Evolutionary conservation across 2,797 vertebrate species (phyloP).

Genomic region (Picus viridis): DNA sequence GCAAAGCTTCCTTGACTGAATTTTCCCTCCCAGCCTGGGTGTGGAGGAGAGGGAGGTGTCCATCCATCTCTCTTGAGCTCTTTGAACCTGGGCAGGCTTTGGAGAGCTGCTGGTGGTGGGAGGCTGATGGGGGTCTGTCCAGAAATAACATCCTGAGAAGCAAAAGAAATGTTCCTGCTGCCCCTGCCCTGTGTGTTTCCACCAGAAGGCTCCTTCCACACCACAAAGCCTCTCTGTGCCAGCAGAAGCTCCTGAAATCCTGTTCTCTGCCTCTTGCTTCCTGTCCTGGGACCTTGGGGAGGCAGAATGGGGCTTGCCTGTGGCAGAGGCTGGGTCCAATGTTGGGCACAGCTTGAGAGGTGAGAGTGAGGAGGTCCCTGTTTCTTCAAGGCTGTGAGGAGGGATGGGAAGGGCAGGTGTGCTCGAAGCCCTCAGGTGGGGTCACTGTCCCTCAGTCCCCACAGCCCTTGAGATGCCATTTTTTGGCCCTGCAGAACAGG

Average conservation of each 20-base stretch:
- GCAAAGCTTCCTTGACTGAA: neutral
- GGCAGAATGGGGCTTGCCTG: neutral
- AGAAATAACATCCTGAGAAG: neutral
- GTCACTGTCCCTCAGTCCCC: fast-evolving
- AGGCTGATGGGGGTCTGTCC: neutral
- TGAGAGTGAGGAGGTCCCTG: fast-evolving
- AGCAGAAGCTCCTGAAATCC: neutral
- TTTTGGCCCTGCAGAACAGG: fast-evolving
- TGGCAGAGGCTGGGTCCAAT: fast-evolving
- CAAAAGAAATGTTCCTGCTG: neutral
- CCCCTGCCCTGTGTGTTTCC: fast-evolving
- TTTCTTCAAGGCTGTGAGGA: neutral
- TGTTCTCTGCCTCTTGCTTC: neutral
- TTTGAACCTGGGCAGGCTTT: neutral
- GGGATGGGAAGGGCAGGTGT: fast-evolving
- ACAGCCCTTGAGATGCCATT: fast-evolving
- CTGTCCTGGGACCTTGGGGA: neutral
- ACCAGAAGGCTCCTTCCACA: neutral
- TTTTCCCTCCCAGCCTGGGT: fast-evolving
- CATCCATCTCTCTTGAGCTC: neutral
- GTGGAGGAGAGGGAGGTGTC: neutral
- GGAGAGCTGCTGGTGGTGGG: fast-evolving
- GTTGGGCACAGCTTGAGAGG: neutral
- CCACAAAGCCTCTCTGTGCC: neutral
- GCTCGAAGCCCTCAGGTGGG: neutral